Percentiles rank a stretch among this genome's conserved stretches.
These are phyloP conservation scores for Metopolophium dirhodum DNA, from an alignment of 1,140 invertebrate species.

Conservation along the genomic window DNA sequence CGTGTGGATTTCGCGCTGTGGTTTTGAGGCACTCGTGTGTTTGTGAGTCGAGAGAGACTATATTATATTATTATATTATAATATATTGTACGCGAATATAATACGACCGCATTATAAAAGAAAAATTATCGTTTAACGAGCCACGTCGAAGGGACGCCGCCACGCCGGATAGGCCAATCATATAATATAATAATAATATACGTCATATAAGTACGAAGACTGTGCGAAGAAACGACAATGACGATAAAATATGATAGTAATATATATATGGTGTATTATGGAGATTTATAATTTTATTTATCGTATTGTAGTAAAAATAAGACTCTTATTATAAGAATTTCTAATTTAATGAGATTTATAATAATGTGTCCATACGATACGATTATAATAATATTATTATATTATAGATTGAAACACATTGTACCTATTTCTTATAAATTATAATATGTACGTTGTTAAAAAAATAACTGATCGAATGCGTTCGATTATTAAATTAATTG, in stretches of 20 bases:
- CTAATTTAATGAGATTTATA: not conserved
- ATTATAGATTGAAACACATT: not conserved
- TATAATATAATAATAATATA: not conserved
- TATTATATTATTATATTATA: too few species aligned
- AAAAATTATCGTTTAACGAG: not conserved
- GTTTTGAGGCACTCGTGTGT: not conserved
- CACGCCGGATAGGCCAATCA: not conserved
- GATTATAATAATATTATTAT: not conserved
- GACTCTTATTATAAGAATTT: not conserved
- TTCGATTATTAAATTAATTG: too few species aligned
- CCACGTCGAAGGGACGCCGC: not conserved
- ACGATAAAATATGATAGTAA: not conserved
- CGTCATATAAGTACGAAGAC: not conserved
- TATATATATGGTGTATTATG: not conserved
- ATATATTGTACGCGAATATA: not conserved
- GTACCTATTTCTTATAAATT: not conserved
- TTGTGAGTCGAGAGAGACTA: not conserved
- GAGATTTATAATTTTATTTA: not conserved
- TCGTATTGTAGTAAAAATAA: not conserved
- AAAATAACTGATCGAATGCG: not conserved
- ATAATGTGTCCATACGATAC: not conserved
- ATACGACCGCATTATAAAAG: not conserved
- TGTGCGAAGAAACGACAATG: not conserved
- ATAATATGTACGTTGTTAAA: not conserved
- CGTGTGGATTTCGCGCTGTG: not conserved